Percentiles rank a stretch among this genome's conserved stretches.
Evolutionary conservation across 1,140 invertebrate species (phyloP).

Genomic region (Hormaphis cornu): DNA sequence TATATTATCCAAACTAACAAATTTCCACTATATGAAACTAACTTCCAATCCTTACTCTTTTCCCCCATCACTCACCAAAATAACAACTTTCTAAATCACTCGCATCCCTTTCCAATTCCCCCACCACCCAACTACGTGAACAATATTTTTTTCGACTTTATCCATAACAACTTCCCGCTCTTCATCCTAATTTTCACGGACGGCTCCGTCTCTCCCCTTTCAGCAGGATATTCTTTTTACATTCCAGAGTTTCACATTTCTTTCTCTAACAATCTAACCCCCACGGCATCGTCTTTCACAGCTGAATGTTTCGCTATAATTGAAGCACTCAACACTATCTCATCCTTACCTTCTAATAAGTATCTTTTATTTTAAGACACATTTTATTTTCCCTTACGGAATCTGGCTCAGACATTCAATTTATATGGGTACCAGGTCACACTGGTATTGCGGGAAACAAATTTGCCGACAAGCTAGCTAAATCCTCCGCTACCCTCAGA

Average conservation of each 20-base stretch:
- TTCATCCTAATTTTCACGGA: too few relatives aligned
- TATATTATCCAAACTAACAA: neutral
- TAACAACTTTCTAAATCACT: neutral
- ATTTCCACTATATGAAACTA: neutral
- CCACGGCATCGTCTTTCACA: neutral
- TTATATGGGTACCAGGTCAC: neutral
- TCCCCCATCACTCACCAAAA: neutral
- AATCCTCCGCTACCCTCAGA: neutral
- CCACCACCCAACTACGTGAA: neutral
- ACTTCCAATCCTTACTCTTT: neutral
- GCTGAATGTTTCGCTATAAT: neutral
- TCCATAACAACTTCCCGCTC: neutral
- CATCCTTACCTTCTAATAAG: neutral
- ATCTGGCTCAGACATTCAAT: neutral
- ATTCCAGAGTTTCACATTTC: neutral
- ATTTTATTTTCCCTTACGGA: neutral
- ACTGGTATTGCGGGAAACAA: neutral
- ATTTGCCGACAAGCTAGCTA: neutral
- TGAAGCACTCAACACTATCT: neutral
- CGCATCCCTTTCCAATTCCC: neutral
- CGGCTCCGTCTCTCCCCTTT: neutral
- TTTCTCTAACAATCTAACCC: neutral
- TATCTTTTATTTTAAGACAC: neutral
- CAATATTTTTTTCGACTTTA: neutral
- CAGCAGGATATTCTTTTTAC: neutral